Evolutionary conservation across 2,113 vertebrate genomes (phyloP), one percentile per base, ranked within the genome.

Genomic region (Syngnathus scovelli): DNA sequence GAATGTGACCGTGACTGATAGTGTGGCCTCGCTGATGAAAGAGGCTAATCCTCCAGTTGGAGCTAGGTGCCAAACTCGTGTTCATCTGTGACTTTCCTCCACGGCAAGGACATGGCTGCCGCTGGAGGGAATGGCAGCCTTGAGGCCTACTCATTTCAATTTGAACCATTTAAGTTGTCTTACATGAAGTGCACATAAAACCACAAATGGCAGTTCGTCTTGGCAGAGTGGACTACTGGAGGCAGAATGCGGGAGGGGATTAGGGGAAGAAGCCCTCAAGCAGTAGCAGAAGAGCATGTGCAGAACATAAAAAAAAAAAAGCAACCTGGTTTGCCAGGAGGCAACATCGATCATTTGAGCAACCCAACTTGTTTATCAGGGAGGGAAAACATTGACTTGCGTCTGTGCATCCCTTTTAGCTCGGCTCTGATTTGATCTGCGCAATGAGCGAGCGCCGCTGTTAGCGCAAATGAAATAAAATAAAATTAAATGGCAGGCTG

Each of bases 11-110:
- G 66, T 78, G 75, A 77, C 49, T 68, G 69, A 80, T 76, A 75
- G 71, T 33, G 56, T 38, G 18, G 49, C 27, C 54, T 69, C 62
- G 69, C 68, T 36, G 61, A 44, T 69, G 44, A 59, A 64, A 75
- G 64, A 62, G 67, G 52, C 68, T 81, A 85, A 87, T 83, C 77
- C 78, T 74, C 49, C 55, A 39, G 52, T 60, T 70, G 87, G 85
- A 83, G 77, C 27, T 70, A 54, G 60, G 66, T 64, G 77, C 86
- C 83, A 86, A 66, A 67, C 36, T 59, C 15, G 54, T 48, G 81
- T 81, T 81, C 46, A 84, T 86, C 72, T 68, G 21, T 62, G 65
- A 52, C 51, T 54, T 48, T 21, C 56, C 60, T 61, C 60, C 74
- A 70, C 58, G 12, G 61, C 59, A 74, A 83, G 78, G 79, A 83